Base-by-base conservation (phyloP, 2,888 invertebrate species). In the Watsonalla cultraria region DNA sequence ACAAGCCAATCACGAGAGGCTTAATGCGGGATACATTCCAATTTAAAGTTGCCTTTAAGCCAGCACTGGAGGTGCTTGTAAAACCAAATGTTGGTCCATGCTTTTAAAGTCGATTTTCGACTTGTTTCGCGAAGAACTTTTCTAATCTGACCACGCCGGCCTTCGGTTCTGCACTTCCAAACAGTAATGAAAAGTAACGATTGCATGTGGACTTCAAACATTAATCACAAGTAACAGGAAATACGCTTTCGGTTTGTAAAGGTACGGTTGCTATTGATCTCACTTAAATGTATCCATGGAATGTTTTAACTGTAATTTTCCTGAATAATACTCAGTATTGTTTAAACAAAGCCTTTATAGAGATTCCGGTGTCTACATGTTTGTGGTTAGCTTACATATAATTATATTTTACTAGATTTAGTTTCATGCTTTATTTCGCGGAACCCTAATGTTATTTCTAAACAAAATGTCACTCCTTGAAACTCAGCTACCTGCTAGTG, bases 171-270 rank as follows among this genome's bases (percentile, higher is more conserved):
- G 87, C 86, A 88, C 88, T 88, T 88, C 81, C 80, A 77, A 83
- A 81, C 87, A 80, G 85, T 90, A 90, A 90, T 90, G 90, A 89
- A 90, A 90, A 90, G 86, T 89, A 90, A 90, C 89, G 90, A 88
- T 90, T 86, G 86, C 86, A 88, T 87, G 86, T 78, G 75, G 80
- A 83, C 82, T 84, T 76, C 70, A 68, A 42, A 83, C 87, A 90
- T 90, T 87, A 88, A 89, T 90, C 90, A 89, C 84, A 68, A 64
- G 71, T 73, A 74, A 72, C 70, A 72, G 73, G 57, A 14, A 37
- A 49, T 49, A 49, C 49, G 39, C 15, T 37, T 37, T 15, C 14
- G n/a, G 37, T 15, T 49, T 42, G 42, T 11, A 42, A 42, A 42
- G 42, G 42, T 37, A 37, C 42, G 5, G 11, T 11, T 42, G 42